Percentiles rank a stretch among this genome's conserved stretches.
Conservation (phyloP, 1,140 invertebrate species). For the Stegodyphus mimosarum region DNA sequence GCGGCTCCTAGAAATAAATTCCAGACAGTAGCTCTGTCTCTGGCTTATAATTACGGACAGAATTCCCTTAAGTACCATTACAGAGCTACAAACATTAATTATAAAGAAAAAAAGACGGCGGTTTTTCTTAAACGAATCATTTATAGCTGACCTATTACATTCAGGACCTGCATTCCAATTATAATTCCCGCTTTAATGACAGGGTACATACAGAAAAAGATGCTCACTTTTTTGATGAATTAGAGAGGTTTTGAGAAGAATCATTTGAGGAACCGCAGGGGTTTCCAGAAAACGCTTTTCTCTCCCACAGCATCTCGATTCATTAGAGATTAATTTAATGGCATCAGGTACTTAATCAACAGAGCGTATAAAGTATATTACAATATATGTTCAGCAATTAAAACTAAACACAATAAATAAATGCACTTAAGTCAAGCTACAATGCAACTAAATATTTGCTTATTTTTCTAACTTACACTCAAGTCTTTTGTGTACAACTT, state of each 20-base stretch:
- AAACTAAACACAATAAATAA: too few species aligned
- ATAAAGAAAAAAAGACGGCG: constrained; percentile 26
- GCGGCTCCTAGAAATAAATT: constrained; percentile 36
- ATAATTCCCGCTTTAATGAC: constrained; percentile 43
- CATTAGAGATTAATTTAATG: too few species aligned
- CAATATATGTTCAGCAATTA: too few species aligned
- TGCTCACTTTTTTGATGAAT: constrained; percentile 21
- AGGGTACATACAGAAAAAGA: constrained; percentile 4
- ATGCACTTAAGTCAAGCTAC: too few species aligned
- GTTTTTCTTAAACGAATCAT: constrained; percentile 43
- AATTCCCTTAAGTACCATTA: constrained; percentile 51
- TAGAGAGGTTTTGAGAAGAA: background rate
- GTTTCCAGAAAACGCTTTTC: too few species aligned
- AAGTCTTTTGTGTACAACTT: too few species aligned
- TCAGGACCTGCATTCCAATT: constrained; percentile 37
- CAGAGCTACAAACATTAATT: constrained; percentile 57
- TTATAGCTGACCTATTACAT: constrained; percentile 50
- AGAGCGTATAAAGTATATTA: too few species aligned
- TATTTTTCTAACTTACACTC: too few species aligned
- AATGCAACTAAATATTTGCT: too few species aligned
- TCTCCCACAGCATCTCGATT: too few species aligned
- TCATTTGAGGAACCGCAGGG: background rate
- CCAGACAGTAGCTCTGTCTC: constrained; percentile 46
- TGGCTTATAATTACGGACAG: constrained; percentile 26
- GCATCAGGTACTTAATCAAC: too few species aligned